Evolutionary conservation across 2,888 invertebrate species (phyloP), one percentile per base, ranked within the genome.

Genomic region (Protophormia terraenovae): DNA sequence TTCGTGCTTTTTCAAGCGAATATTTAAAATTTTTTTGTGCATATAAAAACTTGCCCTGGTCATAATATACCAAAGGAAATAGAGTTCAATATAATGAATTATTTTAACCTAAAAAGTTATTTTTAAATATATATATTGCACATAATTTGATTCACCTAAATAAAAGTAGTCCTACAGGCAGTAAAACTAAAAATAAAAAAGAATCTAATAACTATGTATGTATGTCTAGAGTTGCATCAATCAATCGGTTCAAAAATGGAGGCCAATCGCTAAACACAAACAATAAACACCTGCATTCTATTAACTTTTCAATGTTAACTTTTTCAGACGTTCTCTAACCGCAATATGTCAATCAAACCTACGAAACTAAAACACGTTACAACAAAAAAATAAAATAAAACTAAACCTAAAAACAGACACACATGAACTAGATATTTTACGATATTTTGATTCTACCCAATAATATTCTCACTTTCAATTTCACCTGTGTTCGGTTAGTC

Each of bases 321-420:
- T 55, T 60, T 67, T 66, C 38, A 64, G 45, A 73, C n/a, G 7
- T 47, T 73, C 47, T 35, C 47, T 87, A 89, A 89, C 91, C 91
- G 88, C 90, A 90, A 89, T 89, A 88, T 87, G 90, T 88, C 90
- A 90, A 89, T 91, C 90, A 90, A 81, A 47, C 32, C n/a, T 38
- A 35, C 58, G 12, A 71, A 27, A 73, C 3, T 27, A 19, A 22
- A 10, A 19, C 10, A 73, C 55, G 58, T 50, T 35, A 27, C 35
- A 50, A 62, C 38, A 60, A 64, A 27, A 27, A 69, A 16, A 32
- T 3, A 53, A 53, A 16, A 8, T 35, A 14, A 66, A 19, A 75
- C 16, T 7, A 53, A 45, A 50, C 47, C 50, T n/a, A n/a, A n/a
- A n/a, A n/a, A n/a, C n/a, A n/a, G n/a, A n/a, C n/a, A n/a, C n/a